These are phyloP conservation scores for Castor canadensis DNA, from an alignment of 2,113 vertebrate species.

Conservation along the genomic window DNA sequence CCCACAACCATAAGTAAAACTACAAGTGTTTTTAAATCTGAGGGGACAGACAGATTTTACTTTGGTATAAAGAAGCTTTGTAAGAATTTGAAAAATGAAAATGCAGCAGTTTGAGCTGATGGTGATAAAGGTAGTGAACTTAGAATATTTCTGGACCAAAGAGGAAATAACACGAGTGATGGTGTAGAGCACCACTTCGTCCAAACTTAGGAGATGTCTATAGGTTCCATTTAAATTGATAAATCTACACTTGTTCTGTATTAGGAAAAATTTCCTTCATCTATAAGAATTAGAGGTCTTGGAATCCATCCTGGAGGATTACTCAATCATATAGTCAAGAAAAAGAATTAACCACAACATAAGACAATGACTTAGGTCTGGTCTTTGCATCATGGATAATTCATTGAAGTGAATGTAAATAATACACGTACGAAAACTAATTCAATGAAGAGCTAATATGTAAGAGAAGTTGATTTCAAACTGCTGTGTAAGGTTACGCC, in stretches of 20 bases:
- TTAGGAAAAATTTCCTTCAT: neutral
- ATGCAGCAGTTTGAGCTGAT: no score
- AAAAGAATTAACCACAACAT: neutral
- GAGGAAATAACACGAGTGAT: neutral
- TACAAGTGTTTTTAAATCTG: neutral
- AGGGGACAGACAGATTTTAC: neutral
- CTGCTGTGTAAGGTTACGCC: neutral
- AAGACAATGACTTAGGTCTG: neutral
- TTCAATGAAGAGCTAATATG: neutral
- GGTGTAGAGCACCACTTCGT: neutral
- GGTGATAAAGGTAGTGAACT: neutral
- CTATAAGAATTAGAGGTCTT: neutral
- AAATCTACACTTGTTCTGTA: no score
- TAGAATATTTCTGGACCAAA: neutral
- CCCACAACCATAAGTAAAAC: neutral
- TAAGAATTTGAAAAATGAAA: neutral
- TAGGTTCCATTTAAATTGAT: neutral
- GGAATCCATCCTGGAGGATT: neutral
- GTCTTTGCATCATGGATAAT: neutral
- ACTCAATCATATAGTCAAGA: neutral
- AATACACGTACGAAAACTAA: neutral
- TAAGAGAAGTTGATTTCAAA: neutral
- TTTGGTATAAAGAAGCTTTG: neutral
- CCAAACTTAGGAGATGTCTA: neutral
- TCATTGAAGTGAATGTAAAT: neutral